These are phyloP conservation scores for Eublepharis macularius DNA, from an alignment of 2,113 vertebrate species.

Conservation along the genomic window DNA sequence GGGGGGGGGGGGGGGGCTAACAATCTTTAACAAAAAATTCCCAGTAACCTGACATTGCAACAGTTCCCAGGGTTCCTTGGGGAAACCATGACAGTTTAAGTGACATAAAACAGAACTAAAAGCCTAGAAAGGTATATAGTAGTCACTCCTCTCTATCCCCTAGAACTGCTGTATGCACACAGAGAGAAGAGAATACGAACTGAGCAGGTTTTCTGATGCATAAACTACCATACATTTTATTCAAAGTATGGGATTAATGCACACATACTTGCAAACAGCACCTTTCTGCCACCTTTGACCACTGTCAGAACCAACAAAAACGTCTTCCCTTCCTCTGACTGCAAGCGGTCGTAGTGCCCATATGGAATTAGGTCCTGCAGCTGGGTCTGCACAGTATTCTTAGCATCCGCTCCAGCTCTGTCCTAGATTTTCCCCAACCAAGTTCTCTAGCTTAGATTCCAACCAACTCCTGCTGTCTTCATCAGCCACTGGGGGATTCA, in stretches of 20 bases:
- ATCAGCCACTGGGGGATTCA: neutral
- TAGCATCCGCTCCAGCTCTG: neutral
- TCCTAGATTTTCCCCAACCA: neutral
- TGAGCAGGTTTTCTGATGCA: neutral
- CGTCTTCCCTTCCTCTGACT: neutral
- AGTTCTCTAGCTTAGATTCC: neutral
- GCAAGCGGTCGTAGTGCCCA: neutral
- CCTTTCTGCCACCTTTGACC: neutral
- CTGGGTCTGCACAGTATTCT: too few species aligned
- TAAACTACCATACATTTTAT: too few species aligned
- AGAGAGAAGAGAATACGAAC: neutral
- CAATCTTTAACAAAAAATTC: too few species aligned
- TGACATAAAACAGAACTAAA: neutral
- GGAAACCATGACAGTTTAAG: neutral
- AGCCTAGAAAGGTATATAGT: too few species aligned
- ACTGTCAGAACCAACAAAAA: neutral
- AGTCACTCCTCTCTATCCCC: too few species aligned
- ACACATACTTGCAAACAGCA: neutral
- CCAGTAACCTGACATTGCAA: too few species aligned
- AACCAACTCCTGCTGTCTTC: neutral
- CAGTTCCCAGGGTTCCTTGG: neutral
- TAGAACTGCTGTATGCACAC: too few species aligned
- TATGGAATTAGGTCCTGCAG: neutral
- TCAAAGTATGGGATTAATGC: neutral
- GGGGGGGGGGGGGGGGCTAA: too few species aligned